These are phyloP conservation scores for Drosophila neutralis DNA, from an alignment of 2,888 invertebrate species.

Conservation along the genomic window DNA sequence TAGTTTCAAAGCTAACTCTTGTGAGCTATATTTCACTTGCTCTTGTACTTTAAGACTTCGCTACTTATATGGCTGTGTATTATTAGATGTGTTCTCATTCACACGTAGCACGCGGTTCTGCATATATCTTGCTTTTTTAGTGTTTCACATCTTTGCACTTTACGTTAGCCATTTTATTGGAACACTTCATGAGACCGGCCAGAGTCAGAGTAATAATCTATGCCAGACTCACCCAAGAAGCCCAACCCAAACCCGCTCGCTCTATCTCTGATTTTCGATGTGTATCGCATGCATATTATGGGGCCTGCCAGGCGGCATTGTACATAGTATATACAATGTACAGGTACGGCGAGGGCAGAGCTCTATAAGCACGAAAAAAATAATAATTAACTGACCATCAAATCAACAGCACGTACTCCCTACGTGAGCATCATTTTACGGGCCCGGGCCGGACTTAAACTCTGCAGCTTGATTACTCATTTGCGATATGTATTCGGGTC, in stretches of 20 bases:
- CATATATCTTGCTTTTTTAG: constrained; percentile 37
- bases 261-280: constrained; percentile 49
- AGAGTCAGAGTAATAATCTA: constrained; percentile 50
- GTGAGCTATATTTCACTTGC: neutral
- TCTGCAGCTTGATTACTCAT: constrained; percentile 67
- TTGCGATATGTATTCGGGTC: constrained; percentile 64
- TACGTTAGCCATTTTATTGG: constrained; percentile 46
- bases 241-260: constrained; percentile 30
- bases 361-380: constrained; percentile 75
- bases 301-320: constrained; percentile 5
- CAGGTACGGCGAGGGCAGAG: constrained; percentile 26
- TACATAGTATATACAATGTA: neutral
- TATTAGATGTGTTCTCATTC: constrained; percentile 20
- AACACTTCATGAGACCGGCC: constrained; percentile 62
- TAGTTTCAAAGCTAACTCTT: neutral
- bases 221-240: constrained; percentile 33
- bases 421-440: constrained; percentile 85
- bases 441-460: constrained; percentile 43
- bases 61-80: neutral
- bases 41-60: neutral
- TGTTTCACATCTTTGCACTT: constrained; percentile 17
- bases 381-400: constrained; percentile 84
- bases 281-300: constrained; percentile 64
- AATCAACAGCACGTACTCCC: constrained; percentile 85
- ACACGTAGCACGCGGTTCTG: constrained; percentile 38